Evolutionary conservation across 2,797 vertebrate genomes (phyloP).

Genomic region (Iguana delicatissima): DNA sequence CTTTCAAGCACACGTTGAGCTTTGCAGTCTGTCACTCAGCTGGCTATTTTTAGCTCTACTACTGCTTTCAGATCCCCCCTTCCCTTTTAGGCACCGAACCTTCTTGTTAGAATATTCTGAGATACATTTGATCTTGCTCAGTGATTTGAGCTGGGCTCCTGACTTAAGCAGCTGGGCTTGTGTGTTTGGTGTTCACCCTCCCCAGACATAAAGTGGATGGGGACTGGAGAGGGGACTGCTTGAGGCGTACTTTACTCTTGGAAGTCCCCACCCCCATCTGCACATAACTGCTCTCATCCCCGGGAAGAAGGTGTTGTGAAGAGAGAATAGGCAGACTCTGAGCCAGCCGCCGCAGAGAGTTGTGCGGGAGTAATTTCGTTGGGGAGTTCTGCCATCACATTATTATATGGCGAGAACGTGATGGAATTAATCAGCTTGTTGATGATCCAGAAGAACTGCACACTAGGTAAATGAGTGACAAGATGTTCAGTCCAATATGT

Average conservation of each 20-base stretch:
- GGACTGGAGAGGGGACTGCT: neutral
- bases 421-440: neutral
- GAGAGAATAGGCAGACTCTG: neutral
- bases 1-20: neutral
- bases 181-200: neutral
- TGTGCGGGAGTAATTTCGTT: conserved; percentile 27
- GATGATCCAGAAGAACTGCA: neutral
- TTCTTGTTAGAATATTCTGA: conserved; percentile 16
- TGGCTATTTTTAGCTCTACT: conserved; percentile 24
- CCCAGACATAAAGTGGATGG: neutral
- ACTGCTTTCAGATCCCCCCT: conserved; percentile 7
- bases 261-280: too few relatives aligned
- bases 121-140: neutral
- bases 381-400: conserved; percentile 12
- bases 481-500: neutral
- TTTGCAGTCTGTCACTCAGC: conserved; percentile 10
- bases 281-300: neutral
- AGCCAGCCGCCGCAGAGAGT: neutral
- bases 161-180: neutral
- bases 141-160: neutral
- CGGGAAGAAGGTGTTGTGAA: neutral
- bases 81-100: neutral
- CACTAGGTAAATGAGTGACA: neutral
- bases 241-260: neutral
- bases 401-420: conserved; percentile 22